Conservation (phyloP, 1,140 invertebrate species). For the Saccostrea glomerata region DNA sequence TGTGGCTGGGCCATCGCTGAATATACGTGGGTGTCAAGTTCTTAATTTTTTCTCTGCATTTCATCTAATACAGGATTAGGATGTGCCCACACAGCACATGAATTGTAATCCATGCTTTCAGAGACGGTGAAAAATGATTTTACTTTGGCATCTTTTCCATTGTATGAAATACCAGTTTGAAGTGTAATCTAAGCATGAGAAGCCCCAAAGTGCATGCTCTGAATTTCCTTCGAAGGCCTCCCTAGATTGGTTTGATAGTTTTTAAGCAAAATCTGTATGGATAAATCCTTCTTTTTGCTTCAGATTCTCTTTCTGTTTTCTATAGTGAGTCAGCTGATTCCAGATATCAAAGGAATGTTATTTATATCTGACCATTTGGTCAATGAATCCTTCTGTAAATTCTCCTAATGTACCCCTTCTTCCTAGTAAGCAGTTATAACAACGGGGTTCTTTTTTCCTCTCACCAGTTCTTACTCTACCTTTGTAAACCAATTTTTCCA, state of each 20-base stretch:
- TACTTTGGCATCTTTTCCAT: conserved; percentile 1
- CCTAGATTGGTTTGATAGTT: conserved; percentile 57
- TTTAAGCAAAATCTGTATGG: conserved; percentile 62
- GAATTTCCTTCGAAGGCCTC: conserved; percentile 58
- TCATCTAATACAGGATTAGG: conserved; percentile 57
- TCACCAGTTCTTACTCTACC: conserved; percentile 45
- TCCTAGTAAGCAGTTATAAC: conserved; percentile 33
- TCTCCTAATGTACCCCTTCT: neutral
- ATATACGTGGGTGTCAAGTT: conserved; percentile 60
- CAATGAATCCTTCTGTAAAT: conserved; percentile 26
- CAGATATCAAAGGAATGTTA: conserved; percentile 51
- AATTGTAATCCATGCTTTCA: conserved; percentile 54
- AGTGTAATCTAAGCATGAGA: conserved; percentile 56
- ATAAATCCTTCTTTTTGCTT: conserved; percentile 53
- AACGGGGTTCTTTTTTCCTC: conserved; percentile 39
- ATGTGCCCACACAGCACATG: conserved; percentile 61
- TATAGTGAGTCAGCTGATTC: conserved; percentile 56
- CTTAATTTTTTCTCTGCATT: conserved; percentile 53
- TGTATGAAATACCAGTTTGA: conserved; percentile 51
- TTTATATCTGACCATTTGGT: conserved; percentile 46
- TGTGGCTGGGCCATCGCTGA: conserved; percentile 60
- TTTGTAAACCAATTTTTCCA: conserved; percentile 46
- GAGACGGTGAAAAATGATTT: conserved; percentile 56
- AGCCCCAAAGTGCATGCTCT: conserved; percentile 63
- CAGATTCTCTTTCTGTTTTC: conserved; percentile 47